Evolutionary conservation across 2,113 vertebrate species (phyloP).

Genomic region (Gadus macrocephalus): DNA sequence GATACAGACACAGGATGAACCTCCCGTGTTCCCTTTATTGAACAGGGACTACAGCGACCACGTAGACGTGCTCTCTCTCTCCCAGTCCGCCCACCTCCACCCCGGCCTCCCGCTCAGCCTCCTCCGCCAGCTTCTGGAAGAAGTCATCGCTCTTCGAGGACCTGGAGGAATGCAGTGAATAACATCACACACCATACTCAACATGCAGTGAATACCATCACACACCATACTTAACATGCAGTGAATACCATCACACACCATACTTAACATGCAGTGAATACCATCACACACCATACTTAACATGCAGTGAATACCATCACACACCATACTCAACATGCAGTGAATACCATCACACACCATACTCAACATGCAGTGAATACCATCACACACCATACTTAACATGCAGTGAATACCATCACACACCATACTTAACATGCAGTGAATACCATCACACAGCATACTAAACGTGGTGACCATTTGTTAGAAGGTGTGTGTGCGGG

Average conservation of each 20-base stretch:
- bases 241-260: background rate
- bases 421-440: background rate
- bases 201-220: background rate
- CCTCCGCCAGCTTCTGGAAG: conserved; percentile 65
- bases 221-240: background rate
- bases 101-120: conserved; percentile 63
- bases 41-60: background rate
- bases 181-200: background rate
- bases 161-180: conserved; percentile 44
- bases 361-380: background rate
- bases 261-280: no score
- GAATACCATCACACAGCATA: background rate
- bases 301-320: background rate
- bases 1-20: background rate
- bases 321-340: background rate
- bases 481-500: background rate
- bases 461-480: background rate
- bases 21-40: background rate
- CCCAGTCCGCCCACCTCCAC: conserved; percentile 27
- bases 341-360: background rate
- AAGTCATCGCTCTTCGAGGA: conserved; percentile 68
- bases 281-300: background rate
- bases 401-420: background rate
- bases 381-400: background rate
- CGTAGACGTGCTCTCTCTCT: background rate